Evolutionary conservation across 2,888 invertebrate species (phyloP), one percentile per base, ranked within the genome.

Genomic region (Beris chalybata): DNA sequence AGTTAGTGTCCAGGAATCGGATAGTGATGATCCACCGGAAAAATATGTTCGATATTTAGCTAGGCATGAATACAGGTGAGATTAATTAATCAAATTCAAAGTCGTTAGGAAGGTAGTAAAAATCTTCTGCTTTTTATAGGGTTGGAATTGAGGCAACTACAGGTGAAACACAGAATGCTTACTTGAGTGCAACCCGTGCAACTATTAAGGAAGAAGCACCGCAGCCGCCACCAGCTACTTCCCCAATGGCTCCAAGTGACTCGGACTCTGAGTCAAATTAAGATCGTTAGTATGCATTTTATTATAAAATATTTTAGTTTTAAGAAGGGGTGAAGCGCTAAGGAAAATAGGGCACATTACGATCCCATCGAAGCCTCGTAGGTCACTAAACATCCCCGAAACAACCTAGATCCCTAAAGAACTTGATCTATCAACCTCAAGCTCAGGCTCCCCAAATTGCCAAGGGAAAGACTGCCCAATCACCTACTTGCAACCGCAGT

Each of bases 21-120:
- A 92, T 75, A 86, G 88, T 76, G 92, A 90, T 75, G 89, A 91
- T 71, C 95, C 97, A 32, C 98, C 98, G 12, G 99, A 99, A 84
- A 98, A 98, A 83, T 98, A 96, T 83, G 97, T 98, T 67, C 86
- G 96, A 73, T 97, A 98, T 83, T 85, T 97, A 73, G 96, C 97
- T 64, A 86, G 97, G 69, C 97, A 97, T 83, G 95, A 96, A 82
- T 97, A 97, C 84, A 89, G 86, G 92, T 92, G 78, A 84, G 82
- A 81, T 71, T 9, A 13, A 22, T 30, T 53, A 15, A 9, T 45
- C 3, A 44, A 31, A 0, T 53, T 5, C 29, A 45, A 31, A 31
- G n/a, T 12, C 31, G 29, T 48, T 50, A 4, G 3, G 15, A n/a
- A 15, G 15, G 48, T 47, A 13, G 4, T 31, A 48, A 4, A 22